phyloP scores from a whole-genome alignment of 2,888 invertebrate species.

The Lasioglossum figueresi region DNA sequence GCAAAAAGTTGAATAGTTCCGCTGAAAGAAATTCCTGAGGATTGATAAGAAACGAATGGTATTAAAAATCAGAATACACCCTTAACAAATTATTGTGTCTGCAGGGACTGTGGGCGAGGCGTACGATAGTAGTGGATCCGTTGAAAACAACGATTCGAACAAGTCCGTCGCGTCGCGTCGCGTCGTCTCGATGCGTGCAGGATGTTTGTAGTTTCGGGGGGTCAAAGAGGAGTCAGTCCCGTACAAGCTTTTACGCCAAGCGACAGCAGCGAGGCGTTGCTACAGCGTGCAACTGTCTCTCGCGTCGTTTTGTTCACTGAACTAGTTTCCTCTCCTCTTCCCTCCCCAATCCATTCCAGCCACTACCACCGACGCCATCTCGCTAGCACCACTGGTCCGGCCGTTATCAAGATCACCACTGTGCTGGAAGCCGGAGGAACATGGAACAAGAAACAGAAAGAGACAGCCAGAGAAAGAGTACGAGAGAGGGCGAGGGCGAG shows the following conservation, averaged over 20 bases:
- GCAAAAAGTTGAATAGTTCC: neutral
- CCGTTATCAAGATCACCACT: conserved; percentile 73
- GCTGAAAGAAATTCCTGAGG: neutral
- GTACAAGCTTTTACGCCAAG: conserved; percentile 57
- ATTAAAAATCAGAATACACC: neutral
- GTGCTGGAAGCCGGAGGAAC: conserved; percentile 56
- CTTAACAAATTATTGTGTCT: neutral
- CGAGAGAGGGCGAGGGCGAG: neutral
- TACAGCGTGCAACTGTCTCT: conserved; percentile 77
- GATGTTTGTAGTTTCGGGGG: conserved; percentile 34
- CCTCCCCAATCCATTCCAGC: conserved; percentile 66
- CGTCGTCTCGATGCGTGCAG: conserved; percentile 2
- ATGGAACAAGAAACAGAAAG: conserved; percentile 10
- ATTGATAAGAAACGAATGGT: neutral
- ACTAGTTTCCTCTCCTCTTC: conserved; percentile 82
- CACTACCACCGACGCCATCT: conserved; percentile 64
- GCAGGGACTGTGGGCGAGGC: neutral
- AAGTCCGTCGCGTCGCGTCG: neutral
- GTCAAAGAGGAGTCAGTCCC: conserved; percentile 38
- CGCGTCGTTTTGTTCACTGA: conserved; percentile 83
- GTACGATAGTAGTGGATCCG: neutral
- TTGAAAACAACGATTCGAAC: neutral
- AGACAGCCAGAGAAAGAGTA: neutral
- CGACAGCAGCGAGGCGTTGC: conserved; percentile 69
- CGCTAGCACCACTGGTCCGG: conserved; percentile 58